Percentiles rank a stretch among this genome's conserved stretches.
phyloP scores from a whole-genome alignment of 2,113 vertebrate species.

The Prochilodus magdalenae region DNA sequence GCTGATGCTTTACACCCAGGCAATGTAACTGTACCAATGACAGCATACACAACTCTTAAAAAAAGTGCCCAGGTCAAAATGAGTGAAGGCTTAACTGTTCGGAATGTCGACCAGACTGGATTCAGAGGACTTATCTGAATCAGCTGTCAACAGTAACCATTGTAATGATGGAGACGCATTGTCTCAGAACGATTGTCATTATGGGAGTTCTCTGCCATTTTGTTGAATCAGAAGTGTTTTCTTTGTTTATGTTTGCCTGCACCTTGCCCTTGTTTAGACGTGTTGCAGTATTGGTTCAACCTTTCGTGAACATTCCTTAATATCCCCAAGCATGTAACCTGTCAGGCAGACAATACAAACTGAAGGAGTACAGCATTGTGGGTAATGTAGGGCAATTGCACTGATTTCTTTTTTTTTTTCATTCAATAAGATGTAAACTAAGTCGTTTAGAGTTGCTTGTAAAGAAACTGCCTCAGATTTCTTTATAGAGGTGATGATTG shows the following conservation, averaged over 20 bases:
- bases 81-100: slow-evolving; percentile 8
- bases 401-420: too few relatives aligned
- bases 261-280: slow-evolving; percentile 11
- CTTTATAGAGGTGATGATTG: background rate
- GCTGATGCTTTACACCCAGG: background rate
- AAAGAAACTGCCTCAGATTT: background rate
- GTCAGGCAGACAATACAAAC: slow-evolving; percentile 48
- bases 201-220: background rate
- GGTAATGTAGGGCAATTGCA: background rate
- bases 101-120: background rate
- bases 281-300: slow-evolving; percentile 42
- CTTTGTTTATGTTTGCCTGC: background rate
- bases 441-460: too few relatives aligned
- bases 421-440: too few relatives aligned
- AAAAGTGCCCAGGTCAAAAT: background rate
- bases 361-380: slow-evolving; percentile 61
- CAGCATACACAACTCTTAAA: background rate
- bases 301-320: slow-evolving; percentile 62
- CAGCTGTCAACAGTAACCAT: slow-evolving; percentile 8
- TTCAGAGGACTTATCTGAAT: slow-evolving; percentile 20
- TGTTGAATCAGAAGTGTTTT: background rate
- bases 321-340: slow-evolving; percentile 58
- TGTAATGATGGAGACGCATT: background rate
- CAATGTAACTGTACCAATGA: slow-evolving; percentile 8
- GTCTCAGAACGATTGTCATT: background rate